Evolutionary conservation across 2,888 invertebrate species (phyloP).

Genomic region (Chouioia cunea): DNA sequence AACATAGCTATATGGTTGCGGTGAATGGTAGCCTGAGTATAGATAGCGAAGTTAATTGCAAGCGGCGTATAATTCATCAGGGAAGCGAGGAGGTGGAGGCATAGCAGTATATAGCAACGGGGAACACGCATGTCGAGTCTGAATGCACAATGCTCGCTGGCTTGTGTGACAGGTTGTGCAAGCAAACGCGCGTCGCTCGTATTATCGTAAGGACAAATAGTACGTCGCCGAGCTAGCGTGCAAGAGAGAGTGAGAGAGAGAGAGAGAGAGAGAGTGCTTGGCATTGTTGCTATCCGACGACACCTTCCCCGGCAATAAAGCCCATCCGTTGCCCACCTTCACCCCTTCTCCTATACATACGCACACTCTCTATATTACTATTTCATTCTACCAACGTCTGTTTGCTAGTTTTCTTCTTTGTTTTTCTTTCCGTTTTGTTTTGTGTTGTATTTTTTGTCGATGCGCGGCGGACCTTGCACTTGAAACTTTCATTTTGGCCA

Average conservation of each 20-base stretch:
- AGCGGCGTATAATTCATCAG: constrained; percentile 29
- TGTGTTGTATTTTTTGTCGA: neutral
- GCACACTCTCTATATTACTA: constrained; percentile 14
- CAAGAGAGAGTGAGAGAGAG: no score
- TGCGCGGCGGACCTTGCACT: neutral
- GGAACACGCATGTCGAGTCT: constrained; percentile 17
- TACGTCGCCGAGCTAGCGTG: constrained; percentile 29
- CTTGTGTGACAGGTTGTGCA: constrained; percentile 18
- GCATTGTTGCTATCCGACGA: constrained; percentile 37
- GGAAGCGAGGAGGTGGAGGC: neutral
- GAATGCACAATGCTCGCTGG: constrained; percentile 30
- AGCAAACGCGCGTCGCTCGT: constrained; percentile 16
- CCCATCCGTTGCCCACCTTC: constrained; percentile 1
- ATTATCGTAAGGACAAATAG: constrained; percentile 45
- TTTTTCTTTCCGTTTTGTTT: constrained; percentile 6
- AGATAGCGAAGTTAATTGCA: constrained; percentile 27
- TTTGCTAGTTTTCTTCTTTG: neutral
- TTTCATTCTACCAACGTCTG: constrained; percentile 31
- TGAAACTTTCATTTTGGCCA: constrained; percentile 4
- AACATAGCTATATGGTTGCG: neutral
- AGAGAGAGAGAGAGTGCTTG: no score
- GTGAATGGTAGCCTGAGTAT: neutral
- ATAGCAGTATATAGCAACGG: no score
- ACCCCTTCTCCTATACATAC: neutral
- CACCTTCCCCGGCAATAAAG: constrained; percentile 44